Evolutionary conservation across 2,113 vertebrate genomes (phyloP).

Genomic region (Lepus americanus): DNA sequence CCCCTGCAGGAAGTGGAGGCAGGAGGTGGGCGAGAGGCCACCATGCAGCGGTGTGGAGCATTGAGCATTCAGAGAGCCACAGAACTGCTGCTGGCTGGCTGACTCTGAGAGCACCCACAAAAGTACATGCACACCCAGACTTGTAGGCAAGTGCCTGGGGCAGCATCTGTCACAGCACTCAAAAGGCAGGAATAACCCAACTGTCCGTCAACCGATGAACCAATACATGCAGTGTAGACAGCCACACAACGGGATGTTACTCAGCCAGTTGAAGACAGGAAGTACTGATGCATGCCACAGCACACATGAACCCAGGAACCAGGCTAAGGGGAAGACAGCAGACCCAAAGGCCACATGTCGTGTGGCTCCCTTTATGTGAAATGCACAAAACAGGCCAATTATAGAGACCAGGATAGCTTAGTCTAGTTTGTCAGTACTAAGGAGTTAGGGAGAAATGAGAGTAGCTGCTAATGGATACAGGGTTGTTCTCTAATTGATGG

Average conservation of each 20-base stretch:
- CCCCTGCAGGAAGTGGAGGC: constrained; percentile 80
- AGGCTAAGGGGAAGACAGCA: background rate
- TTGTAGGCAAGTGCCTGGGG: background rate
- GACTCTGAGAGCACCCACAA: background rate
- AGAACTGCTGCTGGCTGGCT: background rate
- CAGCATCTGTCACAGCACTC: background rate
- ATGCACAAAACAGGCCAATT: background rate
- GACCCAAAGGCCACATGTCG: background rate
- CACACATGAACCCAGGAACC: background rate
- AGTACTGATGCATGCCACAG: too few species aligned
- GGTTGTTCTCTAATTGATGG: background rate
- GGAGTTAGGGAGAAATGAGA: background rate
- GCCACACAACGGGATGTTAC: background rate
- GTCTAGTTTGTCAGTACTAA: background rate
- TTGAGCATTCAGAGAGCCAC: background rate
- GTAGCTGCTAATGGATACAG: background rate
- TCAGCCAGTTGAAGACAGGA: background rate
- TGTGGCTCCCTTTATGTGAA: background rate
- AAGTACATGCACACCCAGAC: background rate
- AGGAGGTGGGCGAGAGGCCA: background rate
- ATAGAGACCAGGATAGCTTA: background rate
- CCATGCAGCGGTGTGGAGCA: background rate
- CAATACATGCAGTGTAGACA: background rate
- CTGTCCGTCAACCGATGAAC: background rate
- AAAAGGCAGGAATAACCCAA: background rate